A percentile compares a stretch with the other conserved stretches of the same genome.
Conservation (phyloP, 2,888 invertebrate species). For the Koerneria pararmatus region DNA sequence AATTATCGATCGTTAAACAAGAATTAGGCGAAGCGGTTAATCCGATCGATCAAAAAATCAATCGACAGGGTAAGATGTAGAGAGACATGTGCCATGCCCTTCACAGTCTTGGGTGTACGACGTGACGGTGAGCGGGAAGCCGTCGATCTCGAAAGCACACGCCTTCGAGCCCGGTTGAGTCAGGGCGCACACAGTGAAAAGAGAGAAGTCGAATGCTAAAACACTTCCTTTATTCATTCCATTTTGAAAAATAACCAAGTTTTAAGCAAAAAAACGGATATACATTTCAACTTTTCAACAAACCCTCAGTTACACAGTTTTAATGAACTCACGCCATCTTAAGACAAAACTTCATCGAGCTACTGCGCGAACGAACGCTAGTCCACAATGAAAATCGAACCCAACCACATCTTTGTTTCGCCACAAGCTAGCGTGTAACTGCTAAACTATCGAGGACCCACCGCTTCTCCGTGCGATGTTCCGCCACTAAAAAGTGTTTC, state of each 20-base stretch:
- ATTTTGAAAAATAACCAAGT: not conserved
- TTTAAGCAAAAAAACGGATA: not conserved
- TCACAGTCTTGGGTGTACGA: constrained; percentile 48
- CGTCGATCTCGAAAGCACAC: constrained; percentile 46
- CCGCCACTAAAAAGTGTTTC: too few species aligned
- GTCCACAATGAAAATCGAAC: too few species aligned
- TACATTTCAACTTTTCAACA: not conserved
- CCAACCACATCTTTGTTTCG: too few species aligned
- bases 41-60: too few species aligned
- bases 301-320: not conserved
- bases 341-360: too few species aligned
- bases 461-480: too few species aligned
- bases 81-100: constrained; percentile 30
- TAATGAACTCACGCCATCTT: too few species aligned
- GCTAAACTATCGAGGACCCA: too few species aligned
- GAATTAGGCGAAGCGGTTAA: too few species aligned
- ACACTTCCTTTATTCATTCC: not conserved
- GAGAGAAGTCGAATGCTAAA: constrained; percentile 57
- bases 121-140: constrained; percentile 27
- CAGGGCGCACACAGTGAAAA: constrained; percentile 52
- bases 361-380: too few species aligned
- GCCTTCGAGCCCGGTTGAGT: constrained; percentile 44
- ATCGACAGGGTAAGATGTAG: constrained; percentile 24
- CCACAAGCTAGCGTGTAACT: too few species aligned
- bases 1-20: too few species aligned